These are phyloP conservation scores for Xerus inauris DNA, from an alignment of 2,113 vertebrate genomes.

Conservation along the genomic window DNA sequence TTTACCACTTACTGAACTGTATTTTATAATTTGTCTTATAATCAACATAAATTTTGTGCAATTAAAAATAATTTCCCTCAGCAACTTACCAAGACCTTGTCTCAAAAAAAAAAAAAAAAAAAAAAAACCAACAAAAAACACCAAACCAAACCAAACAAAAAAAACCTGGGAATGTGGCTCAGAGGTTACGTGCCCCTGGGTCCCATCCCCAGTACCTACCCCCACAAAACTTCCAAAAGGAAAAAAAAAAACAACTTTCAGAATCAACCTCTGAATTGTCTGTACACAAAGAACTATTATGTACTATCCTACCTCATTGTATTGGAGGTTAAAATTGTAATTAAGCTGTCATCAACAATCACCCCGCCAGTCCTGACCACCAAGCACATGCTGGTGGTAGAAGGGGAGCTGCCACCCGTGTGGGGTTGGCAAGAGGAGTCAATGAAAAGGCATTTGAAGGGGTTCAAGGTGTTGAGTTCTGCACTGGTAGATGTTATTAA, in stretches of 20 bases:
- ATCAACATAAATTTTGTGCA: not conserved
- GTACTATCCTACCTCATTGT: not conserved
- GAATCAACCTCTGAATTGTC: not conserved
- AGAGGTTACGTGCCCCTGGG: too few relatives aligned
- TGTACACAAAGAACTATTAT: not conserved
- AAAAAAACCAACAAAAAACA: too few relatives aligned
- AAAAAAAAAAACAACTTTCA: not conserved
- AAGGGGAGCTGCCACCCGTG: not conserved
- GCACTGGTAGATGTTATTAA: not conserved
- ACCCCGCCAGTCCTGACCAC: not conserved
- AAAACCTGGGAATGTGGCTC: too few relatives aligned
- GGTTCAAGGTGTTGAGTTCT: not conserved
- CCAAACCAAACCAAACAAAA: too few relatives aligned
- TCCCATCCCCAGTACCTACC: too few relatives aligned
- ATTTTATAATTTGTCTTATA: not conserved
- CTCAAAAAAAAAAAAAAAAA: too few relatives aligned
- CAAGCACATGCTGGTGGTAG: not conserved
- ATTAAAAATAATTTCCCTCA: not conserved
- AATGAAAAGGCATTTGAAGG: not conserved
- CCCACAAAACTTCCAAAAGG: not conserved
- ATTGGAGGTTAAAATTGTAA: not conserved
- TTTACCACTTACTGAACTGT: not conserved
- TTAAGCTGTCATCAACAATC: slow-evolving; percentile 4
- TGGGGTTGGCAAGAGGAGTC: not conserved
- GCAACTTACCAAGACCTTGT: too few relatives aligned